Conservation (phyloP, 2,797 vertebrate genomes). For the Microchirus variegatus region DNA sequence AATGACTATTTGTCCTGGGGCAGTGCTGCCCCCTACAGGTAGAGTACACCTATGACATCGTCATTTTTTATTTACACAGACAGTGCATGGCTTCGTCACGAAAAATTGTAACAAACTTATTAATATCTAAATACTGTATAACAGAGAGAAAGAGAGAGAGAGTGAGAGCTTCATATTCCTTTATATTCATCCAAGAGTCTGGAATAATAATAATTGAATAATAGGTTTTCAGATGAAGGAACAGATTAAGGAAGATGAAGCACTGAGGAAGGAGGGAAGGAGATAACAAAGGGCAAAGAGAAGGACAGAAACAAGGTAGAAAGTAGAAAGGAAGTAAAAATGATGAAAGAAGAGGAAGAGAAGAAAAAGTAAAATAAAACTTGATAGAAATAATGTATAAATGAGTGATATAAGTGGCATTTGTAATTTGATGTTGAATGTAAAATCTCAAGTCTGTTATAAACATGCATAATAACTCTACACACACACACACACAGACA, state of each 20-base stretch:
- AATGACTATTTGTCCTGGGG: constrained; percentile 99
- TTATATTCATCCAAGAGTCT: no score
- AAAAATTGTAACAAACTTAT: background rate
- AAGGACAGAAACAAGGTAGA: no score
- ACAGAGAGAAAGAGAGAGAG: background rate
- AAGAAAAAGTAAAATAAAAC: background rate
- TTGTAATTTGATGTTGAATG: no score
- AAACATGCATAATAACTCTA: constrained; percentile 26
- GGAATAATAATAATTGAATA: no score
- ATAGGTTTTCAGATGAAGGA: no score
- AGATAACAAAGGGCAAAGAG: background rate
- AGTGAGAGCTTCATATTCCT: no score
- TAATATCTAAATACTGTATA: background rate
- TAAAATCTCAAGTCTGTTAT: no score
- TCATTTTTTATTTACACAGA: background rate
- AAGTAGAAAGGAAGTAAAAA: background rate
- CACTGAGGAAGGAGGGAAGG: no score
- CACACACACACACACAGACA: constrained; percentile 7
- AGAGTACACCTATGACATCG: constrained; percentile 37
- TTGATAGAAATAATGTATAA: background rate
- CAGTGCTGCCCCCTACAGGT: constrained; percentile 95
- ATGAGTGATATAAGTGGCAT: no score
- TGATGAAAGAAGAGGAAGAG: background rate
- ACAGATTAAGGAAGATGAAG: no score
- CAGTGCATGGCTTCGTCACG: background rate